These are phyloP conservation scores for Drosophila lacicola DNA, from an alignment of 2,888 invertebrate species.

Conservation along the genomic window DNA sequence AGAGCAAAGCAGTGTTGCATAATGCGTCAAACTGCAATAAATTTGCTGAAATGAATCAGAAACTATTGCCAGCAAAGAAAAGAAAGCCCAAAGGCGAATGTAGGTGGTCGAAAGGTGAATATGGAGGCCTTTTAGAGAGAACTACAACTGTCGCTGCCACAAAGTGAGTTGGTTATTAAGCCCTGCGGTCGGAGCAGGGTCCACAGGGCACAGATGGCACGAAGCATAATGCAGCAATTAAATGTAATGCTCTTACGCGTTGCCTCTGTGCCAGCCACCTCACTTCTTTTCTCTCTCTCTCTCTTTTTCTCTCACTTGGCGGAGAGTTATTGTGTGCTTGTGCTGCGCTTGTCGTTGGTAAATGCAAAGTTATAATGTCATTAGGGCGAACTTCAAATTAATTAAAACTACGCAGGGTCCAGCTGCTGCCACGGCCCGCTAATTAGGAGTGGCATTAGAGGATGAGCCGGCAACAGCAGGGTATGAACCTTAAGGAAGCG, in stretches of 20 bases:
- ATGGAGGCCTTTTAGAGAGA: conserved; percentile 1
- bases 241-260: conserved; percentile 50
- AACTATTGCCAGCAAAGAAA: background rate
- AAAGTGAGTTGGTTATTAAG: conserved; percentile 48
- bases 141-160: conserved; percentile 54
- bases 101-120: background rate
- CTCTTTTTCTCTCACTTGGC: background rate
- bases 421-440: conserved; percentile 73
- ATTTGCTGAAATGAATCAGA: conserved; percentile 8
- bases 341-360: conserved; percentile 22
- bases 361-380: conserved; percentile 81
- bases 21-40: conserved; percentile 4
- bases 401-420: conserved; percentile 80
- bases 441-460: conserved; percentile 72
- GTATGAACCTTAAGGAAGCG: background rate
- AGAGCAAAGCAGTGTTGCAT: conserved; percentile 7
- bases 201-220: conserved; percentile 58
- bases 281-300: conserved; percentile 1
- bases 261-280: background rate
- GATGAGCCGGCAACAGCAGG: conserved; percentile 1
- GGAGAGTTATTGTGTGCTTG: conserved; percentile 52
- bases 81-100: background rate
- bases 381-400: conserved; percentile 84
- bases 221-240: conserved; percentile 68
- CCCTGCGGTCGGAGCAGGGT: conserved; percentile 28